A percentile compares a stretch with the other conserved stretches of the same genome.
phyloP scores from a whole-genome alignment of 2,888 invertebrate species.

The Odiellus spinosus region DNA sequence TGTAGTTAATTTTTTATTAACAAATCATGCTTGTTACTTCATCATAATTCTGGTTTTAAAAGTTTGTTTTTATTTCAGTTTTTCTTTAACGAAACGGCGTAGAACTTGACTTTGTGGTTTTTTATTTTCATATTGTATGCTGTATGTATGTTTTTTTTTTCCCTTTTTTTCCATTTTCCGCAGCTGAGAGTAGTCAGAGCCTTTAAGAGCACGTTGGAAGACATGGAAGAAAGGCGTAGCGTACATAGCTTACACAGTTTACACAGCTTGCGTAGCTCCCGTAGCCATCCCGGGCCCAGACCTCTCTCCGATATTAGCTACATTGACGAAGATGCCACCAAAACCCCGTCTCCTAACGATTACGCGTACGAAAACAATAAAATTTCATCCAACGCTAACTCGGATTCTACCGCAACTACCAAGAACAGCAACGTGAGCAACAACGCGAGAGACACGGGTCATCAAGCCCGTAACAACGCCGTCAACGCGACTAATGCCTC shows the following conservation, averaged over 20 bases:
- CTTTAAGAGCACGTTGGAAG: slow-evolving; percentile 98
- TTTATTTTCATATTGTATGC: slow-evolving; percentile 29
- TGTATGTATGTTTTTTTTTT: slow-evolving; percentile 16
- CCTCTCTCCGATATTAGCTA: slow-evolving; percentile 69
- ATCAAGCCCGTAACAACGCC: neutral
- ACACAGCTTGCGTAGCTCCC: slow-evolving; percentile 63
- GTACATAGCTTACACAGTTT: slow-evolving; percentile 84
- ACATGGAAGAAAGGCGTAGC: slow-evolving; percentile 96
- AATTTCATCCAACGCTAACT: no score
- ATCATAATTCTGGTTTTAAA: neutral
- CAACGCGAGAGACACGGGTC: no score
- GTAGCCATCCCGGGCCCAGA: slow-evolving; percentile 54
- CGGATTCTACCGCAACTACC: no score
- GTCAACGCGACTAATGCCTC: neutral
- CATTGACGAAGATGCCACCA: slow-evolving; percentile 47
- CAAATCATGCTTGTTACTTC: no score
- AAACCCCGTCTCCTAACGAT: slow-evolving; percentile 31
- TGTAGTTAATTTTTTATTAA: no score
- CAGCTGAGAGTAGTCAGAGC: slow-evolving; percentile 99
- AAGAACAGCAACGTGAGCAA: no score
- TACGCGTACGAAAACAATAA: slow-evolving; percentile 18
- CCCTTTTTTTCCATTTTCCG: slow-evolving; percentile 30
- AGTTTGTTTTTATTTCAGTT: neutral
- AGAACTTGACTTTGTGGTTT: slow-evolving; percentile 23
- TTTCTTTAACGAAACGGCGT: neutral